phyloP scores from a whole-genome alignment of 1,140 invertebrate genomes.

The Bombus polaris region DNA sequence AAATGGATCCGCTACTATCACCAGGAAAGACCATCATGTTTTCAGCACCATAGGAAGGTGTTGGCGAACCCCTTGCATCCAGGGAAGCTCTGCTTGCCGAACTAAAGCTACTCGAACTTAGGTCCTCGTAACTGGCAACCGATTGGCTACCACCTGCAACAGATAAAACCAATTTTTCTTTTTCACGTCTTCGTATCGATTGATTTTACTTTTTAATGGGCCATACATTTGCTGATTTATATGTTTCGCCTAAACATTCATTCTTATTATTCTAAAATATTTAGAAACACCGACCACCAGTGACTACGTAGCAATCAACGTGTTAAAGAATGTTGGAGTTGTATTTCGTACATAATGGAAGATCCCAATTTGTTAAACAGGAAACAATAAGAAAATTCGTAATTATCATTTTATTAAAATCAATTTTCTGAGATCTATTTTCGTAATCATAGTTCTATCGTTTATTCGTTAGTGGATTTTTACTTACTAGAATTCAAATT shows the following conservation, averaged over 20 bases:
- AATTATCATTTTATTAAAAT: constrained; percentile 8
- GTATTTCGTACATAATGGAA: not conserved
- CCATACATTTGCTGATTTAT: too few relatives aligned
- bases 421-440: constrained; percentile 1
- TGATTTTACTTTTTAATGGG: too few relatives aligned
- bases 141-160: constrained; percentile 84
- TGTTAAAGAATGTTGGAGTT: too few relatives aligned
- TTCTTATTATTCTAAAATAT: too few relatives aligned
- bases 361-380: not conserved
- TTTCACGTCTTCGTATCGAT: not conserved
- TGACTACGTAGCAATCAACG: too few relatives aligned
- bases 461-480: not conserved
- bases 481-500: not conserved
- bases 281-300: too few relatives aligned
- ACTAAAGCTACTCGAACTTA: constrained; percentile 92
- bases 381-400: not conserved
- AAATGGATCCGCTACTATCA: constrained; percentile 88
- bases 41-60: constrained; percentile 86
- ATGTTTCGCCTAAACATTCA: too few relatives aligned
- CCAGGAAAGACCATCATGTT: constrained; percentile 90
- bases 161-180: not conserved
- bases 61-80: constrained; percentile 89
- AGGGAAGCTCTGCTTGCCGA: constrained; percentile 90
- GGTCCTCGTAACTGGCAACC: constrained; percentile 87
- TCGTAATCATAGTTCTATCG: not conserved